Evolutionary conservation across 2,888 invertebrate genomes (phyloP), one percentile per base, ranked within the genome.

Genomic region (Ischnus inquisitorius): DNA sequence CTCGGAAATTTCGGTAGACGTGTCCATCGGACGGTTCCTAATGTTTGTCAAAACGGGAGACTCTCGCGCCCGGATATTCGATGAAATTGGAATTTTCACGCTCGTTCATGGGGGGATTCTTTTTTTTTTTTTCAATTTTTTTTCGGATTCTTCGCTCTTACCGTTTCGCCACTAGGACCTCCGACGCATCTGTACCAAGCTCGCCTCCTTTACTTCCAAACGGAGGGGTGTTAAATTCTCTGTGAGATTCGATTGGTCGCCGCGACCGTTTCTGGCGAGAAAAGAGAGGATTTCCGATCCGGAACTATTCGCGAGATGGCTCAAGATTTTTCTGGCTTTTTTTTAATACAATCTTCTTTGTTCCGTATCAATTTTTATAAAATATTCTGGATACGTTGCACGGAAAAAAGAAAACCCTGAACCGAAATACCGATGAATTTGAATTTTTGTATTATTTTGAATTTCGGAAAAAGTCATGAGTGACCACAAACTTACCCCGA

Each of bases 231-330:
- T 93, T 92, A 93, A 93, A 93, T 93, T 92, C 91, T 84, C 91
- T 92, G 93, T 93, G 93, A 93, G 93, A 93, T 93, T 93, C 93
- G 92, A 92, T 93, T 93, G 92, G 91, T 87, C 87, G 89, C 86
- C 89, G 90, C 89, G 90, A 86, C 86, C 89, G 86, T 71, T 34
- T 81, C 16, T 85, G 87, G 87, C 87, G 62, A 69, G 67, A 46
- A 83, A 83, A 88, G 84, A 81, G 84, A 86, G 89, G 89, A 92
- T 93, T 92, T 93, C 92, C 93, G 89, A 90, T 86, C 88, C 91
- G 90, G 91, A 91, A 91, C 78, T 60, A 71, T 69, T 82, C 48
- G 71, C 79, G 60, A 65, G 75, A 81, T 84, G 69, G 81, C 74
- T 78, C 71, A 81, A 75, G 81, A 84, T 39, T 84, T 34, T 82